These are phyloP conservation scores for Resseliella maxima DNA, from an alignment of 2,888 invertebrate genomes.

Conservation along the genomic window DNA sequence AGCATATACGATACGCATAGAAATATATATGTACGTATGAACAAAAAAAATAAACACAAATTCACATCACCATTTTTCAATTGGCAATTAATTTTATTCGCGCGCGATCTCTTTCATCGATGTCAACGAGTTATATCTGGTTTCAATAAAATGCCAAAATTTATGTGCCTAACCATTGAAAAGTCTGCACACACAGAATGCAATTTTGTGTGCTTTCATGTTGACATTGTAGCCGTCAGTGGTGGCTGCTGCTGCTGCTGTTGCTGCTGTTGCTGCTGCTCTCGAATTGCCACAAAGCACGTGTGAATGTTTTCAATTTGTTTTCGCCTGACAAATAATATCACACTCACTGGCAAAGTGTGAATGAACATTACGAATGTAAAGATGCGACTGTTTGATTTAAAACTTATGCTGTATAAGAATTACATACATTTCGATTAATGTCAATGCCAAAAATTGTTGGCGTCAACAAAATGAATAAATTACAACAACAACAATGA, in stretches of 20 bases:
- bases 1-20: neutral
- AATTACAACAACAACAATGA: neutral
- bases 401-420: neutral
- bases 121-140: conserved; percentile 43
- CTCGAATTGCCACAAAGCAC: too few relatives aligned
- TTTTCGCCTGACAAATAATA: conserved; percentile 6
- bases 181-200: conserved; percentile 7
- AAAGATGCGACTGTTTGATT: neutral
- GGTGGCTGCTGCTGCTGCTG: neutral
- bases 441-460: conserved; percentile 20
- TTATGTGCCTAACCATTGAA: conserved; percentile 17
- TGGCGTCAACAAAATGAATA: neutral
- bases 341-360: neutral
- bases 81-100: conserved; percentile 44
- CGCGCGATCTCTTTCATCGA: conserved; percentile 46
- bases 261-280: neutral
- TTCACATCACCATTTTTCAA: conserved; percentile 4
- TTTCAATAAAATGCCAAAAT: conserved; percentile 42
- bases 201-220: neutral
- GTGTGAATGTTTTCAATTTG: conserved; percentile 18
- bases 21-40: neutral
- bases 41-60: neutral
- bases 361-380: neutral
- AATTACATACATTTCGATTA: neutral
- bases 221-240: neutral